phyloP scores from a whole-genome alignment of 2,888 invertebrate species.

The Ptychoptera albimana region DNA sequence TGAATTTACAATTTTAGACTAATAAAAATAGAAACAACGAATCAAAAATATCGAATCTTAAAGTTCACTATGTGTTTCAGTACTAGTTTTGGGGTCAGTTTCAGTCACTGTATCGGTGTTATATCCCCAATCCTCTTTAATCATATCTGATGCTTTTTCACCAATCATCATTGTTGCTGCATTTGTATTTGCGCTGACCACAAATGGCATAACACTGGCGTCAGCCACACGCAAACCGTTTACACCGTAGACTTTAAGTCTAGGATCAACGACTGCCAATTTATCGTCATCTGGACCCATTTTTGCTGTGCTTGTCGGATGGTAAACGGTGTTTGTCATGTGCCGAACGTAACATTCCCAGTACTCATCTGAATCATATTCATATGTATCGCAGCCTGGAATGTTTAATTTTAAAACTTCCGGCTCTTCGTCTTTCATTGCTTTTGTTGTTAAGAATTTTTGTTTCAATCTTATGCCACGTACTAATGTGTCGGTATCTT shows the following conservation, averaged over 20 bases:
- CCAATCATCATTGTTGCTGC: slow-evolving; percentile 47
- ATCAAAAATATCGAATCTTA: background rate
- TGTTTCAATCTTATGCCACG: slow-evolving; percentile 23
- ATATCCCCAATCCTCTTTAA: slow-evolving; percentile 35
- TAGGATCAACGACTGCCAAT: slow-evolving; percentile 38
- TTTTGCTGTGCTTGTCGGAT: slow-evolving; percentile 48
- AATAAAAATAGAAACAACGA: too few species aligned
- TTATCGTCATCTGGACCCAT: slow-evolving; percentile 39
- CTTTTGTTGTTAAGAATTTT: slow-evolving; percentile 26
- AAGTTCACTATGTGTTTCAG: background rate
- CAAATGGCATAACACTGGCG: slow-evolving; percentile 47
- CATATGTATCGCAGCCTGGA: slow-evolving; percentile 57
- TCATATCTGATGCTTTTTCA: slow-evolving; percentile 46
- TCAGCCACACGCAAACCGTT: slow-evolving; percentile 42
- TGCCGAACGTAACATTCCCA: slow-evolving; percentile 75
- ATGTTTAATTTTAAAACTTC: slow-evolving; percentile 46
- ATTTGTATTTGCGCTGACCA: slow-evolving; percentile 45
- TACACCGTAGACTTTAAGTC: slow-evolving; percentile 36
- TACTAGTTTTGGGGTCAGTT: too few species aligned
- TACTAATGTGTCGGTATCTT: slow-evolving; percentile 27
- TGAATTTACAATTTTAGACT: too few species aligned
- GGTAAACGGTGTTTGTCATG: slow-evolving; percentile 59
- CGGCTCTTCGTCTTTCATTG: slow-evolving; percentile 28
- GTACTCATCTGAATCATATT: slow-evolving; percentile 60
- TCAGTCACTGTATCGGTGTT: too few species aligned